Evolutionary conservation across 2,888 invertebrate species (phyloP), one percentile per base, ranked within the genome.

Genomic region (Mylabris sibirica): DNA sequence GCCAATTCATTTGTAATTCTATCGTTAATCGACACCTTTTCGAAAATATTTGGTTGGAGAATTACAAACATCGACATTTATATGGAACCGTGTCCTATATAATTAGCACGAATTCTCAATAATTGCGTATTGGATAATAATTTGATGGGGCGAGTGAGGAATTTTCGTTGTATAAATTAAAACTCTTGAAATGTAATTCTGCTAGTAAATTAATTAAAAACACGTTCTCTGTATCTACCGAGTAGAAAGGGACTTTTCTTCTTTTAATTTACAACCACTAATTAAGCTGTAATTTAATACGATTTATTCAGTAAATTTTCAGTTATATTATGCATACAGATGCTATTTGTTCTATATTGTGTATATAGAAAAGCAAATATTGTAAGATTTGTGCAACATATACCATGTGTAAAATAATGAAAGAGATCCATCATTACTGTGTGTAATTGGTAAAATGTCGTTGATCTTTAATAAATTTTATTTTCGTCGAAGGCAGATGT

Each of bases 381-480:
- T 44, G 44, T 44, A n/a, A 17, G 44, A n/a, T 17, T 44, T 17
- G 3, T 8, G 20, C 22, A 24, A 12, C 12, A 24, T 6, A 53
- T 11, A 22, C 53, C 22, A 53, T 22, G 22, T 53, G 53, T 53
- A n/a, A n/a, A n/a, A n/a, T n/a, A 53, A 53, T 53, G 53, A 53
- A 53, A 53, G 5, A 9, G 53, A 53, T 53, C 53, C 53, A 53
- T 53, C 53, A 53, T 53, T 53, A 53, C 53, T 11, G 1, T 4
- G 12, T 53, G 24, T 22, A 53, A 53, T 53, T 53, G 53, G 53
- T 53, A 22, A 53, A 53, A 53, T 53, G 53, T 53, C 53, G 53
- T 53, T 53, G 53, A 53, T 53, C 53, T 53, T 20, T 49, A 11
- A 53, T 53, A 53, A 30, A 53, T 53, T 53, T 53, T 53, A 53